Evolutionary conservation across 2,113 vertebrate genomes (phyloP).

Genomic region (Chlamydotis undulata): DNA sequence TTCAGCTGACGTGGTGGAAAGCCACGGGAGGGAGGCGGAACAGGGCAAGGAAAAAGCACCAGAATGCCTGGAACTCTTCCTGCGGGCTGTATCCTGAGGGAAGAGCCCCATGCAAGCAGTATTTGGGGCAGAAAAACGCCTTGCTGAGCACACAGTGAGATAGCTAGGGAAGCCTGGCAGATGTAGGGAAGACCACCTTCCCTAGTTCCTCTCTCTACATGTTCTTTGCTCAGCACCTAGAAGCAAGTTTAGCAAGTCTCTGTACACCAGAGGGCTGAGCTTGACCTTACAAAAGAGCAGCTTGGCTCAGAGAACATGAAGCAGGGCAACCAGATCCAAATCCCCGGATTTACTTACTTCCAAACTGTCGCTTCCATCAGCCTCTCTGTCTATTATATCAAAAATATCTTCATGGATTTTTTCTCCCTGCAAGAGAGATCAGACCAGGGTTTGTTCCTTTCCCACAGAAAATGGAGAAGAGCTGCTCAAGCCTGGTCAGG

Average conservation of each 20-base stretch:
- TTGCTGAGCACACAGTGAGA: not conserved
- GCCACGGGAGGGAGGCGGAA: not conserved
- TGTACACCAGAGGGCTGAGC: not conserved
- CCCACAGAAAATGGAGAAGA: not conserved
- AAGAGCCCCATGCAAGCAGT: not conserved
- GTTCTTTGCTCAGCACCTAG: not conserved
- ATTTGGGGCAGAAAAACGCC: not conserved
- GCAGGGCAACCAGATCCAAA: accelerated
- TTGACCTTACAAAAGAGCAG: not conserved
- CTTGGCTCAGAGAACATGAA: not conserved
- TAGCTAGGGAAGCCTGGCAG: not conserved
- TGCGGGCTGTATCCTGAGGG: not conserved
- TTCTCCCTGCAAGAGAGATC: constrained; percentile 83
- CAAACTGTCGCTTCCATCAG: constrained; percentile 97
- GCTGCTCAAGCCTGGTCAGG: not conserved
- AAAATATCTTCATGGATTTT: constrained; percentile 99
- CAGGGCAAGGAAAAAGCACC: not conserved
- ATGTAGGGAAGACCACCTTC: not conserved
- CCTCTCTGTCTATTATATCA: constrained; percentile 98
- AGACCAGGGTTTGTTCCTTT: not conserved
- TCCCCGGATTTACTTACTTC: constrained; percentile 80
- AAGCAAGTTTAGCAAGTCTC: not conserved
- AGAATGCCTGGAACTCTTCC: not conserved
- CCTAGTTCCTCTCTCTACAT: not conserved
- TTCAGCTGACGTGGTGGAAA: not conserved